A percentile compares a stretch with the other conserved stretches of the same genome.
Evolutionary conservation across 2,797 vertebrate genomes (phyloP).

Genomic region (Poecilia picta): DNA sequence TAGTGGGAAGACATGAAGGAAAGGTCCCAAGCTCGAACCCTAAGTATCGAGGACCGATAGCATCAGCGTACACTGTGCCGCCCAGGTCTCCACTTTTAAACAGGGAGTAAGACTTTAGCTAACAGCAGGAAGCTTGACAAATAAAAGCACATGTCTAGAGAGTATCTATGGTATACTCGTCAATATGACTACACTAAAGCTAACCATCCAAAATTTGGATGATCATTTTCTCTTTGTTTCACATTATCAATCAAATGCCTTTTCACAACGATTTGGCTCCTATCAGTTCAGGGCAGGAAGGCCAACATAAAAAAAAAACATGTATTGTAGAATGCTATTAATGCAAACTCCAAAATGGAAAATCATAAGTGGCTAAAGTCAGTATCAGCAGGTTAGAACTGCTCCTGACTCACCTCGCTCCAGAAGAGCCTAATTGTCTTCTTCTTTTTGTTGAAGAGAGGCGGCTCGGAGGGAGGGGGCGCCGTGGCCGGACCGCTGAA

Average conservation of each 20-base stretch:
- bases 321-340: not conserved
- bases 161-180: not conserved
- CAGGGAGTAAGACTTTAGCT: not conserved
- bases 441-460: conserved; percentile 93
- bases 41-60: no score
- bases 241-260: not conserved
- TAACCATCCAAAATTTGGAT: not conserved
- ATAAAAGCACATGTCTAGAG: not conserved
- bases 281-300: not conserved
- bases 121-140: not conserved
- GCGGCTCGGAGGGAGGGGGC: conserved; percentile 80
- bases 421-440: conserved; percentile 98
- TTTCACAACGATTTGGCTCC: not conserved
- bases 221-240: not conserved
- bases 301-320: not conserved
- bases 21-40: no score
- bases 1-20: not conserved
- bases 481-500: conserved; percentile 68
- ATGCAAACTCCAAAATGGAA: not conserved
- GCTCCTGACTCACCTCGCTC: conserved; percentile 84
- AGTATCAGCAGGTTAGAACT: no score
- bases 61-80: no score
- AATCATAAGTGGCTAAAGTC: not conserved
- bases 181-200: not conserved
- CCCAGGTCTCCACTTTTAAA: not conserved